These are phyloP conservation scores for Oostethus manadensis DNA, from an alignment of 2,113 vertebrate genomes.

Conservation along the genomic window DNA sequence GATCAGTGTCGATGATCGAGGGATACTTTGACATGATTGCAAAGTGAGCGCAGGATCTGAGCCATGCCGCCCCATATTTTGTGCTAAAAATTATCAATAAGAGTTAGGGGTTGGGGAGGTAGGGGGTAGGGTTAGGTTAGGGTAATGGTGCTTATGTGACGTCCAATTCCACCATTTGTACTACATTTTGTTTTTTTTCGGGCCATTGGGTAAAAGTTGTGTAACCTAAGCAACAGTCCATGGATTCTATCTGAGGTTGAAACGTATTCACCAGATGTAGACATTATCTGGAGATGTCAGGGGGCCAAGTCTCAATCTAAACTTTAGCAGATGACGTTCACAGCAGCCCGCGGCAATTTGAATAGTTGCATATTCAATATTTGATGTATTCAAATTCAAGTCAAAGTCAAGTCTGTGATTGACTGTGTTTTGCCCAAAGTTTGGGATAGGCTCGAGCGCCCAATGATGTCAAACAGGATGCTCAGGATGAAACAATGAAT, in stretches of 20 bases:
- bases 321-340: not conserved
- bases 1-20: no score
- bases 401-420: not conserved
- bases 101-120: no score
- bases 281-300: not conserved
- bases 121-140: no score
- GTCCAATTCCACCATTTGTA: conserved; percentile 2
- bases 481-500: conserved; percentile 33
- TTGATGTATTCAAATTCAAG: not conserved
- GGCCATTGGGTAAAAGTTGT: not conserved
- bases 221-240: not conserved
- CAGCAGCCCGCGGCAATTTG: not conserved
- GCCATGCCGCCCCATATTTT: no score
- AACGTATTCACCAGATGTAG: not conserved
- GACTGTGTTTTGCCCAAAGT: conserved; percentile 2
- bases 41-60: no score
- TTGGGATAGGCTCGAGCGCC: no score
- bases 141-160: not conserved
- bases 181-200: not conserved
- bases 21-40: no score
- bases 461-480: not conserved
- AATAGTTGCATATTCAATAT: not conserved
- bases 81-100: no score
- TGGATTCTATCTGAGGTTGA: not conserved
- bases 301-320: not conserved